Evolutionary conservation across 2,113 vertebrate genomes (phyloP).

Genomic region (Cryptomyrus ogoouensis): DNA sequence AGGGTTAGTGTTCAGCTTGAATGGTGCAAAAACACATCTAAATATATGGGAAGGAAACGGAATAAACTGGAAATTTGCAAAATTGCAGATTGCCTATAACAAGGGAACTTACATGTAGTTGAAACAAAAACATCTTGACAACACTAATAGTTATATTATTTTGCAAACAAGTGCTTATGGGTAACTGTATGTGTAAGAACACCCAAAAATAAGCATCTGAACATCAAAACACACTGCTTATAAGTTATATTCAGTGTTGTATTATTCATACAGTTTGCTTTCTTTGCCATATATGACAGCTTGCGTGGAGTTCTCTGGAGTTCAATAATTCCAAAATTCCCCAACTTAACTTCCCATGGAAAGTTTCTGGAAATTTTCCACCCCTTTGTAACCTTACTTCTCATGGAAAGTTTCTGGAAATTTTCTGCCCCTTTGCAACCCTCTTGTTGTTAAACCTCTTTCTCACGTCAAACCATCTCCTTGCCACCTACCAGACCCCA

Average conservation of each 20-base stretch:
- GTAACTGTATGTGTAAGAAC: background rate
- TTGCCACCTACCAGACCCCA: too few relatives aligned
- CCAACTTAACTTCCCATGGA: background rate
- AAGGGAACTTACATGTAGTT: background rate
- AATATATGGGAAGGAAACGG: background rate
- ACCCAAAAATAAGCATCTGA: background rate
- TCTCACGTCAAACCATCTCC: background rate
- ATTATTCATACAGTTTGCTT: background rate
- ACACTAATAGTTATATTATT: background rate
- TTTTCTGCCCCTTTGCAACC: too few relatives aligned
- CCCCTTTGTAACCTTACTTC: too few relatives aligned
- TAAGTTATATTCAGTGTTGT: background rate
- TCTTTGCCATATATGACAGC: background rate
- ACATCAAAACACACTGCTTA: background rate
- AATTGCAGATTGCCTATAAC: background rate
- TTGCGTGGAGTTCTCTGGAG: background rate
- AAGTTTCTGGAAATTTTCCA: background rate
- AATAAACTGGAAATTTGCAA: background rate
- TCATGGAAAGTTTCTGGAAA: too few relatives aligned
- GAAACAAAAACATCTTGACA: background rate
- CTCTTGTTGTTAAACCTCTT: background rate
- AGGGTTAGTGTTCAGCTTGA: too few relatives aligned
- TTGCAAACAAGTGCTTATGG: background rate
- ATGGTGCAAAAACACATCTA: background rate
- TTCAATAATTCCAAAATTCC: background rate